phyloP scores from a whole-genome alignment of 1,140 invertebrate species.

The Scaptomyza montana region DNA sequence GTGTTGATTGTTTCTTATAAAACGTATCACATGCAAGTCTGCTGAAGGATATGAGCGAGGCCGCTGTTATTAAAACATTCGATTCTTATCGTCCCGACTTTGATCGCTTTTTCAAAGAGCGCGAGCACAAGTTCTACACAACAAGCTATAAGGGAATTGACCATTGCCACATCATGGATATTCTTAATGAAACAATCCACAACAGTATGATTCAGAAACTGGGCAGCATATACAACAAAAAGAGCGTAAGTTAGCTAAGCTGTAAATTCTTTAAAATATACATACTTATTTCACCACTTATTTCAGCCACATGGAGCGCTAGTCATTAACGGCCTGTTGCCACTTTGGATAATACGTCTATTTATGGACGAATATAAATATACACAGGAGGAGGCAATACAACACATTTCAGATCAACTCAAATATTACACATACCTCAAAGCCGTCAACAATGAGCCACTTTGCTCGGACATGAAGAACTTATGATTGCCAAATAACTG shows the following conservation, averaged over 20 bases:
- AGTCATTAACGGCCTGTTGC: constrained; percentile 68
- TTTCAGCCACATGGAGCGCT: constrained; percentile 50
- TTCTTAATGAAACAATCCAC: constrained; percentile 48
- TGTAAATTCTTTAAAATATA: background rate
- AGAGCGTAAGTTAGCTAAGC: constrained; percentile 15
- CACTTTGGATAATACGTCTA: constrained; percentile 66
- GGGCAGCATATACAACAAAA: constrained; percentile 43
- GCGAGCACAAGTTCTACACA: constrained; percentile 41
- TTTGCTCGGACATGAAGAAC: constrained; percentile 45
- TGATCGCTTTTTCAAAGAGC: constrained; percentile 52
- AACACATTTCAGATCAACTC: constrained; percentile 53
- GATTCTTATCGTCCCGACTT: constrained; percentile 52
- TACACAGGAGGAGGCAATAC: constrained; percentile 32
- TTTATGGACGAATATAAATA: constrained; percentile 68
- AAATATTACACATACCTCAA: constrained; percentile 46
- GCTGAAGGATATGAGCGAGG: constrained; percentile 51
- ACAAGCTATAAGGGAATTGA: constrained; percentile 45
- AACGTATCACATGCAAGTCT: constrained; percentile 44
- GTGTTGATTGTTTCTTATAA: background rate
- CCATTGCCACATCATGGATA: constrained; percentile 60
- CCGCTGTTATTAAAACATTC: constrained; percentile 56
- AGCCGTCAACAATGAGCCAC: constrained; percentile 50
- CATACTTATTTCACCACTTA: background rate
- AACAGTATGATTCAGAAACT: constrained; percentile 60
- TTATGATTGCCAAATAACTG: background rate